These are phyloP conservation scores for Zoanthus sociatus DNA, from an alignment of 92 coral and sea anemone genomes.

Conservation along the genomic window DNA sequence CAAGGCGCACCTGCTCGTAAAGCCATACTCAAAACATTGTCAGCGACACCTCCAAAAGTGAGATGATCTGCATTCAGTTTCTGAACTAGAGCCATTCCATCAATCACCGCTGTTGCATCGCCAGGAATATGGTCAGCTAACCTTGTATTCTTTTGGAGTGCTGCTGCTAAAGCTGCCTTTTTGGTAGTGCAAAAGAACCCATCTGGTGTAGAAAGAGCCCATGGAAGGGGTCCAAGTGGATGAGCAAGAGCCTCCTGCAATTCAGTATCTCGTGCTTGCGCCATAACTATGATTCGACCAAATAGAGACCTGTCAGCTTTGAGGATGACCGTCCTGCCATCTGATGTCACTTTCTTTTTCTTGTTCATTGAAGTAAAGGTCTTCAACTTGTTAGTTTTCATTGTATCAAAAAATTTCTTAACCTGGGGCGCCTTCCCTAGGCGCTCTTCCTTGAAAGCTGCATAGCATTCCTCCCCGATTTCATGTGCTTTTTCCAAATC, in stretches of 20 bases:
- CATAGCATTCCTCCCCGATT: constrained; percentile 1
- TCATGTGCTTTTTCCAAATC: constrained; percentile 23
- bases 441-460: constrained; percentile 43
- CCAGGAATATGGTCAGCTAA: constrained; percentile 38
- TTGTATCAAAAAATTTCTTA: constrained; percentile 54
- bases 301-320: constrained; percentile 64
- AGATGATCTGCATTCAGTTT: not conserved
- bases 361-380: constrained; percentile 49
- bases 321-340: constrained; percentile 28
- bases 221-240: constrained; percentile 61
- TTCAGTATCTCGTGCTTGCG: constrained; percentile 56
- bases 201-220: constrained; percentile 59
- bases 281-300: constrained; percentile 46
- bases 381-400: constrained; percentile 52
- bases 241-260: constrained; percentile 42
- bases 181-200: constrained; percentile 34
- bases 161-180: constrained; percentile 14
- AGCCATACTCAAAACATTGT: constrained; percentile 42
- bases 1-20: constrained; percentile 8
- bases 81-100: not conserved
- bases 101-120: constrained; percentile 22
- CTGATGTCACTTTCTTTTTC: constrained; percentile 33
- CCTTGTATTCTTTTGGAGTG: constrained; percentile 27
- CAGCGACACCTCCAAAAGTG: constrained; percentile 57
- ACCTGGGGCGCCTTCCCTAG: constrained; percentile 44